Base-by-base conservation (phyloP, 2,888 invertebrate genomes). In the Opisthograptis luteolata region DNA sequence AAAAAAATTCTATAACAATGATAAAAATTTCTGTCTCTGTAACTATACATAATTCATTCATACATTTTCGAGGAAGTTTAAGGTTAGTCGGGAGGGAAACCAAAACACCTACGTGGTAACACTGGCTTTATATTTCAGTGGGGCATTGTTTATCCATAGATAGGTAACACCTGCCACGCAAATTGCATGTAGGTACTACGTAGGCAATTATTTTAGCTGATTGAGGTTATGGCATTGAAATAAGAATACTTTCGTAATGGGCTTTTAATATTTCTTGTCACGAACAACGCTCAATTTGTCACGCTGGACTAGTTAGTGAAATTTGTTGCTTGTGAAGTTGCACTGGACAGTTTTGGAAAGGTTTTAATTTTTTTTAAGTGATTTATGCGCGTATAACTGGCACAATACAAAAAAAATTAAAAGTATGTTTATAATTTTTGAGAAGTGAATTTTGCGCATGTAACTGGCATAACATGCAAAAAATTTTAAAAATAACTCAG, bases 191-290 rank as follows among this genome's bases (percentile, higher is more conserved):
- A 66, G n/a, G n/a, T n/a, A n/a, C n/a, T n/a, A n/a, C 5, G 17
- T 25, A 25, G 55, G 68, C 64, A 68, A n/a, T n/a, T n/a, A n/a
- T n/a, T 70, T 64, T 66, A 63, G 64, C 68, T 69, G 60, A 73
- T 70, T 74, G 67, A 64, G 64, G 57, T 70, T 67, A 65, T 77
- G 81, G 68, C 83, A 84, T 85, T 84, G 83, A 79, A 64, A 64
- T 53, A 66, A 70, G 47, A 41, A 46, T 48, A 44, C 60, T 85
- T 81, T 81, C 73, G 73, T 79, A 83, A 81, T 66, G 57, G 58
- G 59, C 52, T 56, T 58, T 64, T 66, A 71, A 70, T 68, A 63
- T 66, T 72, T 73, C 75, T 68, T 70, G 73, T 76, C 79, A 83
- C 79, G 77, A 77, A 72, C 62, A 70, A 62, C 59, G 32, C 2